Base-by-base conservation (phyloP, 53 echinoderm and acorn worm genomes). In the Holothuria leucospilota region DNA sequence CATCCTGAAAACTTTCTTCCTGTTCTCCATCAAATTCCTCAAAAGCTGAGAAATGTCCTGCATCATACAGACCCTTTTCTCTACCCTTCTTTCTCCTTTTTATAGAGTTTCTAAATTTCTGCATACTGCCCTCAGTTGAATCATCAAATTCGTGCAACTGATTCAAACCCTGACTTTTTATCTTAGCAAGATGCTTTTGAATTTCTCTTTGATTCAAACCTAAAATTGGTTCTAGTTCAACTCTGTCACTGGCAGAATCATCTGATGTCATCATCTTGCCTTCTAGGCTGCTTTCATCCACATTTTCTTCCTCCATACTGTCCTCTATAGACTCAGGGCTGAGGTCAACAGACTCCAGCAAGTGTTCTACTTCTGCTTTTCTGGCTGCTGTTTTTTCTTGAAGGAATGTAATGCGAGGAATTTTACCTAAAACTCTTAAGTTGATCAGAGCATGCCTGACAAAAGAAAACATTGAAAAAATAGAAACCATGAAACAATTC, bases 371-470 rank as follows among this genome's bases (percentile, higher is more conserved):
- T 71, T 95, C 95, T 26, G 99, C 90, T 13, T 84, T 85, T 70
- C 75, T 92, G 34, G 95, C 95, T 28, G 92, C 92, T 38, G 78
- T 90, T 78, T 90, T 99, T 81, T 99, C 99, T 59, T 90, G 90
- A 23, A 95, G 29, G 87, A 99, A 99, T 20, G 89, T 69, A 16
- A 99, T 84, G 9, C 90, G 78, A 20, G 99, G 99, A 13, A 92
- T 86, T 23, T 92, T 95, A 6, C 94, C 92, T 1, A 99, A 61
- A 26, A 99, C 82, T 4, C 88, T 88, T 38, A 90, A 86, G 51
- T 91, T 90, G 23, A 95, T 94, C 58, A 99, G 83, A 66, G 87
- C 77, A 67, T 91, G 94, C 66, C 99, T 99, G 78, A 16, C 24
- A 59, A 65, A 27, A 79, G 79, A 74, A 26, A 89, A 68, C 46